Conservation (phyloP, 2,888 invertebrate genomes). For the Phyllotreta striolata region DNA sequence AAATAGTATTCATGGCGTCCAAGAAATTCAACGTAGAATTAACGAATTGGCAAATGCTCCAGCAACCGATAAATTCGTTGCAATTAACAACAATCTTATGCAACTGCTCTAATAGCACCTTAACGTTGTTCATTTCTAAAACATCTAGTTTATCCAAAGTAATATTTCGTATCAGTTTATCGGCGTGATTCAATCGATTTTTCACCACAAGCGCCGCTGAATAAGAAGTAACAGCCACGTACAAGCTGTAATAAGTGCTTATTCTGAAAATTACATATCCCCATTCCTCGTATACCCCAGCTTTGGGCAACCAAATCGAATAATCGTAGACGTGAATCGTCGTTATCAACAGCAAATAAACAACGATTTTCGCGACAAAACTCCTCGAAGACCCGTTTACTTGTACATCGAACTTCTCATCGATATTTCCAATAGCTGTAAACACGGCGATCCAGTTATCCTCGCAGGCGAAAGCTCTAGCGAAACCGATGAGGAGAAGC, state of each 20-base stretch:
- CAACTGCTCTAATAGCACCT: neutral
- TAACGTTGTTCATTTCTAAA: neutral
- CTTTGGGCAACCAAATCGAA: neutral
- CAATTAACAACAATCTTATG: neutral
- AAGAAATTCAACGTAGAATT: conserved; percentile 15
- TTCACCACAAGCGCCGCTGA: neutral
- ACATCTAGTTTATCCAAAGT: neutral
- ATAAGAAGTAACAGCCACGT: neutral
- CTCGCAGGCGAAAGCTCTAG: neutral
- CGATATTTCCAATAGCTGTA: conserved; percentile 1
- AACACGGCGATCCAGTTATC: conserved; percentile 1
- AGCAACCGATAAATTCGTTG: conserved; percentile 10
- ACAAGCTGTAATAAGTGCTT: conserved; percentile 12
- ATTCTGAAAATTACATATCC: conserved; percentile 21
- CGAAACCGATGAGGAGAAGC: neutral
- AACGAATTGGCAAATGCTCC: conserved; percentile 12
- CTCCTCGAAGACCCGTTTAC: neutral
- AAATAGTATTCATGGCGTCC: conserved; percentile 1
- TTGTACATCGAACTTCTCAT: neutral
- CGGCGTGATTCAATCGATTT: neutral
- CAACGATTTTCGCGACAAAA: neutral
- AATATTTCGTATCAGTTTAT: neutral
- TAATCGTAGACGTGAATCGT: conserved; percentile 7
- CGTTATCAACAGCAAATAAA: neutral
- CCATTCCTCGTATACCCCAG: neutral